These are phyloP conservation scores for Haliclona indistincta DNA, from an alignment of 37 sponge, comb jelly and placozoan species.

Conservation along the genomic window DNA sequence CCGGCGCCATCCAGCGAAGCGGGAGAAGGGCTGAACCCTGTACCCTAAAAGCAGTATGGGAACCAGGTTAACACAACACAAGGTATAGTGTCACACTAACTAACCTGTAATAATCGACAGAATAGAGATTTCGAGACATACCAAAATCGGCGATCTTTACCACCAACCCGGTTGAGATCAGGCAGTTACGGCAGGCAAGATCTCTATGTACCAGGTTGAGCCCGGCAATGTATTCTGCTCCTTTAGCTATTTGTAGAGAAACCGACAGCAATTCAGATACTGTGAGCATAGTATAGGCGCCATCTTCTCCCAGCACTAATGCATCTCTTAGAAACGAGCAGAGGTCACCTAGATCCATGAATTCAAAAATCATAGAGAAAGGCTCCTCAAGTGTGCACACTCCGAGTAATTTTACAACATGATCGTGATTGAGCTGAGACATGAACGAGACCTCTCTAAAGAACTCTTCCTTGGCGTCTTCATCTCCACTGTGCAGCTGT, in stretches of 20 bases:
- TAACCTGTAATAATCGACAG: slow-evolving; percentile 43
- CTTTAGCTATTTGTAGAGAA: slow-evolving; percentile 23
- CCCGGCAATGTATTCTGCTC: slow-evolving; percentile 54
- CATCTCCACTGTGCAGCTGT: slow-evolving; percentile 13
- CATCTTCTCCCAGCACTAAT: slow-evolving; percentile 15
- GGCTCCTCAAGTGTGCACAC: slow-evolving; percentile 57
- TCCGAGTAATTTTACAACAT: slow-evolving; percentile 42
- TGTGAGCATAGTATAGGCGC: slow-evolving; percentile 12
- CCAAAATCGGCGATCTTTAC: slow-evolving; percentile 75
- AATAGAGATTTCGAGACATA: slow-evolving; percentile 40
- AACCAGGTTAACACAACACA: no score
- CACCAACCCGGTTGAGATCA: slow-evolving; percentile 49
- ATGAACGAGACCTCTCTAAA: slow-evolving; percentile 64
- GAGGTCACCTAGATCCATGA: slow-evolving; percentile 63
- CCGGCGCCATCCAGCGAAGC: slow-evolving; percentile 70
- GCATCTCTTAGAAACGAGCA: slow-evolving; percentile 42
- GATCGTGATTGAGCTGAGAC: slow-evolving; percentile 43
- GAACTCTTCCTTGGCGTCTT: slow-evolving; percentile 36
- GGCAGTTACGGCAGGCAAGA: slow-evolving; percentile 55
- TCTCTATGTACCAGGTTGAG: slow-evolving; percentile 55
- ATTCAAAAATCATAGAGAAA: slow-evolving; percentile 56
- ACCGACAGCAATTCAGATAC: slow-evolving; percentile 37
- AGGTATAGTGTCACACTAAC: no score
- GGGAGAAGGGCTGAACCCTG: slow-evolving; percentile 46
- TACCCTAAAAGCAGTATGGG: slow-evolving; percentile 6